phyloP scores from a whole-genome alignment of 2,113 vertebrate genomes.

The Plectropomus leopardus region DNA sequence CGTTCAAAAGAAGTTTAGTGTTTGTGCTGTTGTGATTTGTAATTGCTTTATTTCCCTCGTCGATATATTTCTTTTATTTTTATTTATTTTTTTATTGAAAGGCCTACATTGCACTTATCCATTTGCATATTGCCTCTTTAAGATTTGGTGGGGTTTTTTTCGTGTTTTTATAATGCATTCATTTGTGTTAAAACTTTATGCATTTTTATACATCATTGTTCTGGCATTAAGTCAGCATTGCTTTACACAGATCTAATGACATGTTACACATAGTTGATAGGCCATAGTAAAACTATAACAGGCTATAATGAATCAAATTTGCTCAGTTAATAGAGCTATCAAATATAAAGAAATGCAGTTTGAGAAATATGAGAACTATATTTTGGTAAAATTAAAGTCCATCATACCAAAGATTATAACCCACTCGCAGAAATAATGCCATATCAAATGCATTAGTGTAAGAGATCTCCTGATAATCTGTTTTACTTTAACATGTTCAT shows the following conservation, averaged over 20 bases:
- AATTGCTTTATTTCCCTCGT: slow-evolving; percentile 67
- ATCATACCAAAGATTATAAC: slow-evolving; percentile 35
- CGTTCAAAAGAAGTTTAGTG: slow-evolving; percentile 65
- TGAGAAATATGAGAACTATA: background rate
- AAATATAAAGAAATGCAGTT: slow-evolving; percentile 5
- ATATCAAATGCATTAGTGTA: slow-evolving; percentile 31
- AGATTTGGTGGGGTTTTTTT: background rate
- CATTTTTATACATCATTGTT: background rate
- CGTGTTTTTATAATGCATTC: background rate
- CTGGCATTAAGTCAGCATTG: background rate
- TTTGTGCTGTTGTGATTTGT: slow-evolving; percentile 50
- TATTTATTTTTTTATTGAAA: slow-evolving; percentile 21
- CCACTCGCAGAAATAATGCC: slow-evolving; percentile 14
- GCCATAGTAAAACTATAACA: background rate
- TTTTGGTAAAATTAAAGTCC: slow-evolving; percentile 10
- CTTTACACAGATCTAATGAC: background rate
- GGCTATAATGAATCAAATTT: background rate
- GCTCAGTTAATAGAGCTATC: background rate
- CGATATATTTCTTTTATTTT: slow-evolving; percentile 41
- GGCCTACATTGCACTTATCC: background rate
- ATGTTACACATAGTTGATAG: background rate
- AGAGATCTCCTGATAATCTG: slow-evolving; percentile 38
- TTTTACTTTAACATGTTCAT: slow-evolving; percentile 48
- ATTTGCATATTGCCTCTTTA: background rate
- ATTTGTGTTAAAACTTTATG: slow-evolving; percentile 3